Conservation (phyloP, 2,113 vertebrate species). For the Cyanoramphus novaezelandiae region DNA sequence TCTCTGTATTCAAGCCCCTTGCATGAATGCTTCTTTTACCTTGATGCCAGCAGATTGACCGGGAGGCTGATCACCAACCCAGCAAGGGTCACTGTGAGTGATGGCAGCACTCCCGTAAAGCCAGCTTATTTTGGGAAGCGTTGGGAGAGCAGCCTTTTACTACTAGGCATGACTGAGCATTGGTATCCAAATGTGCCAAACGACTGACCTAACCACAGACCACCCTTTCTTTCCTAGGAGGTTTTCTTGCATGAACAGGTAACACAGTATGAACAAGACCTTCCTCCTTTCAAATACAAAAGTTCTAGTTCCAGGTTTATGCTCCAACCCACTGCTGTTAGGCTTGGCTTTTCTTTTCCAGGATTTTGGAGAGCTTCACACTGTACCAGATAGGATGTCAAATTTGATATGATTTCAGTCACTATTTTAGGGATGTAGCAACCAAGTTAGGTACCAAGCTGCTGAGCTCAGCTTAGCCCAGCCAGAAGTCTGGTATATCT, state of each 20-base stretch:
- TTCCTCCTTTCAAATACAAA: not conserved
- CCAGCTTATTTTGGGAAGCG: not conserved
- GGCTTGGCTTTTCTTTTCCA: not conserved
- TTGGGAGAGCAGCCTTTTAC: not conserved
- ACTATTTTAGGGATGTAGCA: not conserved
- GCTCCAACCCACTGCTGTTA: not conserved
- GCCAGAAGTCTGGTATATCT: not conserved
- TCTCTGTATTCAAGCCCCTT: not conserved
- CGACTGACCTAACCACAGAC: fast-evolving
- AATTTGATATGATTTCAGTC: not conserved
- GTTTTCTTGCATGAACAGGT: not conserved
- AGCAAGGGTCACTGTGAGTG: not conserved
- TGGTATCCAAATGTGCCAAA: not conserved
- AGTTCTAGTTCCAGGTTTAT: not conserved
- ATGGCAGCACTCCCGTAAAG: not conserved
- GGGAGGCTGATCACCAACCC: not conserved
- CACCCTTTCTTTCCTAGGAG: not conserved
- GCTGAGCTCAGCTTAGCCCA: not conserved
- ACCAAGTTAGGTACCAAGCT: not conserved
- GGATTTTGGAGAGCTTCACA: not conserved
- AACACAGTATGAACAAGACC: not conserved
- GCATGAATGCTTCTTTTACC: not conserved
- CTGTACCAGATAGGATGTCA: not conserved
- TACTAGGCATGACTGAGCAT: not conserved
- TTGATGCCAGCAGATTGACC: not conserved